These are phyloP conservation scores for Metopolophium dirhodum DNA, from an alignment of 1,140 invertebrate genomes.

Conservation along the genomic window DNA sequence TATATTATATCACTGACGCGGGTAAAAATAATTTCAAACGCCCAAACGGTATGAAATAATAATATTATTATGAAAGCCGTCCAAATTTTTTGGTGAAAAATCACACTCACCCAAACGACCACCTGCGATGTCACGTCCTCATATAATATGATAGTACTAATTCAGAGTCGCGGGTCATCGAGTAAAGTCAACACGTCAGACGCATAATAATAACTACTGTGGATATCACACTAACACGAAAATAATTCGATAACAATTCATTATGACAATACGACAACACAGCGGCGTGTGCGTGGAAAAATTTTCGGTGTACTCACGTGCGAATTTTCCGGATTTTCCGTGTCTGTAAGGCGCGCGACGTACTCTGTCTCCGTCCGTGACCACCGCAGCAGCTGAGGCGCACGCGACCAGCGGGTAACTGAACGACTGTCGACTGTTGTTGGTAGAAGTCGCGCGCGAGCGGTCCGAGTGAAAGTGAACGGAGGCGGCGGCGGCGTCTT, in stretches of 20 bases:
- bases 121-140: too few relatives aligned
- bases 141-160: too few relatives aligned
- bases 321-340: background rate
- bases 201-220: background rate
- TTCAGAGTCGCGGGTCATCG: too few relatives aligned
- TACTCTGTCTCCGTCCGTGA: background rate
- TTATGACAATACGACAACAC: background rate
- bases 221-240: background rate
- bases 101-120: too few relatives aligned
- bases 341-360: too few relatives aligned
- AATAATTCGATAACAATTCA: background rate
- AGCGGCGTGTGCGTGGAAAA: background rate
- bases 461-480: conserved; percentile 42
- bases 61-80: too few relatives aligned
- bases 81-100: too few relatives aligned
- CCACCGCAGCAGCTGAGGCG: conserved; percentile 1
- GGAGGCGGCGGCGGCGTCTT: background rate
- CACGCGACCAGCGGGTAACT: background rate
- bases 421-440: background rate
- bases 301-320: background rate
- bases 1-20: too few relatives aligned
- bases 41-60: too few relatives aligned
- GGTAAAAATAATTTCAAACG: too few relatives aligned
- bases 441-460: background rate
- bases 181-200: background rate